Conservation (phyloP, 1,140 invertebrate species). For the Cotesia glomerata region DNA sequence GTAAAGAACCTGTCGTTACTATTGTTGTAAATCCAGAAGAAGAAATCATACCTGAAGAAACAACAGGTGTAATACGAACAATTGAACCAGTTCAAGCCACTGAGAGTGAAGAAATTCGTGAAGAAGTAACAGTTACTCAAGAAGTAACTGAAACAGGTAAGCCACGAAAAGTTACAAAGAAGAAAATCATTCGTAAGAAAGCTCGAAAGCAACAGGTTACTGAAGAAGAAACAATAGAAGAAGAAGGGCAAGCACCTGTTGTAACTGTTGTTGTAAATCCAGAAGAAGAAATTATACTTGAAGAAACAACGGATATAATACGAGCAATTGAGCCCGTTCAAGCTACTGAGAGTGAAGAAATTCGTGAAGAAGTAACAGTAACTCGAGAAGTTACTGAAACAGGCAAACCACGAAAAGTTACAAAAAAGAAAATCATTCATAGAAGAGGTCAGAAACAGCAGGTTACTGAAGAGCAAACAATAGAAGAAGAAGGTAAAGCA, state of each 20-base stretch:
- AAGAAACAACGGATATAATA: too few relatives aligned
- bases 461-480: slow-evolving; percentile 42
- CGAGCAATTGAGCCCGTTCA: not conserved
- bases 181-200: slow-evolving; percentile 21
- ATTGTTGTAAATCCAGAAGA: too few relatives aligned
- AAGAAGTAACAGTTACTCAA: slow-evolving; percentile 27
- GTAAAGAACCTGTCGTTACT: too few relatives aligned
- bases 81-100: not conserved
- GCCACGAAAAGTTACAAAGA: slow-evolving; percentile 20
- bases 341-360: slow-evolving; percentile 9
- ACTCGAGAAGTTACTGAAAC: slow-evolving; percentile 45
- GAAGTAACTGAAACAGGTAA: slow-evolving; percentile 14
- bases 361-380: slow-evolving; percentile 29
- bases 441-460: slow-evolving; percentile 46
- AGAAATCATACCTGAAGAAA: too few relatives aligned
- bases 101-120: slow-evolving; percentile 18
- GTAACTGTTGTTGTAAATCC: too few relatives aligned
- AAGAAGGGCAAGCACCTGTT: slow-evolving; percentile 53
- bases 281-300: too few relatives aligned
- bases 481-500: slow-evolving; percentile 49
- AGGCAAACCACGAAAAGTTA: slow-evolving; percentile 50
- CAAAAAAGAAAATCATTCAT: slow-evolving; percentile 53
- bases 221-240: slow-evolving; percentile 53
- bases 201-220: slow-evolving; percentile 41
- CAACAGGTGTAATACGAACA: too few relatives aligned